phyloP scores from a whole-genome alignment of 2,797 vertebrate species.

The Mionectes olivaceus region DNA sequence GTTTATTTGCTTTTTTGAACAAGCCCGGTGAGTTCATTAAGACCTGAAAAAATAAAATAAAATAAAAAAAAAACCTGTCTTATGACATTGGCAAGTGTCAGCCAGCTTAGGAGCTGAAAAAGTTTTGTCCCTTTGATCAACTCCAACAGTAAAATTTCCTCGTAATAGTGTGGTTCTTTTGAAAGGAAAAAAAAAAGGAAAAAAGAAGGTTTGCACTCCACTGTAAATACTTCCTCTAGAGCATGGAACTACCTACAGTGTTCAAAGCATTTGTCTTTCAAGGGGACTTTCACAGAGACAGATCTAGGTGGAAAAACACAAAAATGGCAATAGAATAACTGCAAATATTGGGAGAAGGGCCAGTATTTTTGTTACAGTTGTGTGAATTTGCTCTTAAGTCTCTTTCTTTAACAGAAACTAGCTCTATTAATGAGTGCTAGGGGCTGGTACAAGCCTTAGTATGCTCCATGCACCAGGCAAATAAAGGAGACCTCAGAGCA shows the following conservation, averaged over 20 bases:
- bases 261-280: slow-evolving; percentile 26
- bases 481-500: neutral
- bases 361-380: neutral
- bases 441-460: neutral
- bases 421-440: neutral
- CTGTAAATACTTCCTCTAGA: neutral
- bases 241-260: neutral
- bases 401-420: neutral
- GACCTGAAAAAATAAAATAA: neutral
- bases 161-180: neutral
- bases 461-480: neutral
- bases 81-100: neutral
- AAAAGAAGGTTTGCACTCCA: neutral
- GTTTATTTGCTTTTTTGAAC: neutral
- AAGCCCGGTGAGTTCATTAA: neutral
- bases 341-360: neutral
- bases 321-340: neutral
- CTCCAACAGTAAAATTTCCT: neutral
- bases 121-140: neutral
- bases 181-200: neutral
- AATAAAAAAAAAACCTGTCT: neutral
- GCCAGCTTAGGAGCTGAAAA: neutral
- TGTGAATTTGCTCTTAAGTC: neutral
- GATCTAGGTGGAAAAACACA: neutral
- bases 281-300: neutral